Conservation (phyloP, 2,113 vertebrate genomes). For the Thinocorus orbignyianus region DNA sequence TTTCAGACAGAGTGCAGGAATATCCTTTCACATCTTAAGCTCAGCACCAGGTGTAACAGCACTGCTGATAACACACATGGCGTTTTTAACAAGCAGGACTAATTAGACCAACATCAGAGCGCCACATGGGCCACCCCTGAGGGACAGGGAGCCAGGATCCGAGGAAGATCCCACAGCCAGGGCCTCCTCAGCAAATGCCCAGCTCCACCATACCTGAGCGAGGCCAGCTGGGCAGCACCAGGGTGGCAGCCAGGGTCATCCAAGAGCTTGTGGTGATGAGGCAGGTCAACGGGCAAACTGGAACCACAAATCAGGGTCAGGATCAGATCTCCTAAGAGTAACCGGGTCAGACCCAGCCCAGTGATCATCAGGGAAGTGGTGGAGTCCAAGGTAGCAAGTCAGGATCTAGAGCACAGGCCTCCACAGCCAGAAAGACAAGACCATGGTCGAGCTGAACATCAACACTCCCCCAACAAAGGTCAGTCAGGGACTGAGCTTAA, state of each 20-base stretch:
- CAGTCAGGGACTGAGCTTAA: not conserved
- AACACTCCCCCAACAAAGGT: not conserved
- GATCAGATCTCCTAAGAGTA: not conserved
- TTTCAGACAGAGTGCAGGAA: not conserved
- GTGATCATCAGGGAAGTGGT: rapidly evolving
- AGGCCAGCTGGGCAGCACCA: not conserved
- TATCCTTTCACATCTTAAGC: not conserved
- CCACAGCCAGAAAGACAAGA: not conserved
- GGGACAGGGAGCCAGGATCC: not conserved
- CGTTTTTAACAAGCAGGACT: not conserved
- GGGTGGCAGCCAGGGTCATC: not conserved
- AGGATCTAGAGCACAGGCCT: not conserved
- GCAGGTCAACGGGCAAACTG: not conserved
- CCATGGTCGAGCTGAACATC: not conserved
- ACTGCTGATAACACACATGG: not conserved
- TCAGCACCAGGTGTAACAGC: slow-evolving; percentile 2
- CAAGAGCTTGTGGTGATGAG: not conserved
- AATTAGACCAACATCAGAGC: not conserved
- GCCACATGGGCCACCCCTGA: not conserved
- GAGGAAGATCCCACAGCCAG: not conserved
- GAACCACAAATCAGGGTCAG: not conserved
- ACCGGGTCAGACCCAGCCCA: not conserved
- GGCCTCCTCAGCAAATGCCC: not conserved
- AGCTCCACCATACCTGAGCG: not conserved
- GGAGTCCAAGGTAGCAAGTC: not conserved